A percentile compares a stretch with the other conserved stretches of the same genome.
These are phyloP conservation scores for Sus cebifrons DNA, from an alignment of 2,797 vertebrate species.

Conservation along the genomic window DNA sequence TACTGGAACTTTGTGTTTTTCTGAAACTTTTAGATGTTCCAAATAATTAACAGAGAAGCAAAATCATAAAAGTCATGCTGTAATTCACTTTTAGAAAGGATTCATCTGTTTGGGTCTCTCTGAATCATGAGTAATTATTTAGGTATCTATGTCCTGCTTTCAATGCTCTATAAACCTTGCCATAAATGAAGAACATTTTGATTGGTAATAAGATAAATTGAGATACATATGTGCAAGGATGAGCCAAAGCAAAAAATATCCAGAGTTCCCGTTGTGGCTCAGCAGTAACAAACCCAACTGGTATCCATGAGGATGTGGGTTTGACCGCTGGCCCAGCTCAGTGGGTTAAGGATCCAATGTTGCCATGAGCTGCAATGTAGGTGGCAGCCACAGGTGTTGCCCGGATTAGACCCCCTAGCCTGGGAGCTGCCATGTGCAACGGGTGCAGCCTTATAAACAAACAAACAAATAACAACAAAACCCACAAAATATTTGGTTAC, in stretches of 20 bases:
- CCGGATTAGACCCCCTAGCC: no score
- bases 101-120: neutral
- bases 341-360: no score
- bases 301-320: no score
- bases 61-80: neutral
- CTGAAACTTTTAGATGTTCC: neutral
- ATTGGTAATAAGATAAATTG: constrained; percentile 10
- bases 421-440: no score
- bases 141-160: neutral
- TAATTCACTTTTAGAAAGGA: constrained; percentile 63
- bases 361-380: no score
- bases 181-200: constrained; percentile 46
- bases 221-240: neutral
- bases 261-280: no score
- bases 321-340: no score
- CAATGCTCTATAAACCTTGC: constrained; percentile 26
- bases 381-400: no score
- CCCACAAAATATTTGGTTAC: neutral
- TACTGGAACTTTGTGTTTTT: neutral
- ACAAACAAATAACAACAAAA: no score
- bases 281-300: no score
- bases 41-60: neutral
- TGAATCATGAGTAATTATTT: neutral
- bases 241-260: neutral
- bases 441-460: no score